Conservation (phyloP, 2,113 vertebrate genomes). For the Mormyrus lacerda region DNA sequence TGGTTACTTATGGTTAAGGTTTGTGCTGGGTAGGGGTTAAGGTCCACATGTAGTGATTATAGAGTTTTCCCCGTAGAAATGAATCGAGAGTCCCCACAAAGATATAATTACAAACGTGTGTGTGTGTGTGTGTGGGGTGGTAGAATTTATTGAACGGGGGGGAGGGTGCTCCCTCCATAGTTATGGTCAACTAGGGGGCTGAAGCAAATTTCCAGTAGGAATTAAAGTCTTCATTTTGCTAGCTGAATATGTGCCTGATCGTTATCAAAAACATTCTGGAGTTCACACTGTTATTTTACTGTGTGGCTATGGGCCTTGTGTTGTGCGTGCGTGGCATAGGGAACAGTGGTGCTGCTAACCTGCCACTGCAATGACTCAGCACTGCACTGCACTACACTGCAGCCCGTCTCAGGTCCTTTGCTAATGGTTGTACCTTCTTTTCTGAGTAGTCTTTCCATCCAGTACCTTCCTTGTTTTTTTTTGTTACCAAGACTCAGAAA, state of each 20-base stretch:
- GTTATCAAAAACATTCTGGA: neutral
- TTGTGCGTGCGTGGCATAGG: neutral
- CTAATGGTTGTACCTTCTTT: neutral
- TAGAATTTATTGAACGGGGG: neutral
- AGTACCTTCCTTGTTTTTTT: neutral
- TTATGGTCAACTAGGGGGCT: neutral
- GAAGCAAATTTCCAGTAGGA: neutral
- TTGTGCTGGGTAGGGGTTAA: too few species aligned
- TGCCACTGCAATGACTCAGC: neutral
- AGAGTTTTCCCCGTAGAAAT: too few species aligned
- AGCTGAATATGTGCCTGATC: neutral
- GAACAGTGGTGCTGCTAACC: neutral
- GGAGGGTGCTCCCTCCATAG: neutral
- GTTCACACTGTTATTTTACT: neutral
- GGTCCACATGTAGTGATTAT: too few species aligned
- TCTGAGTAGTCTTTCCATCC: neutral
- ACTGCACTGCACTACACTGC: neutral
- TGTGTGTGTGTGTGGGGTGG: neutral
- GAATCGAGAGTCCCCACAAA: too few species aligned
- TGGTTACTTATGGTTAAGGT: too few species aligned
- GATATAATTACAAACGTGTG: neutral
- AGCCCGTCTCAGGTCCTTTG: neutral
- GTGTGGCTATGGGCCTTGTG: neutral
- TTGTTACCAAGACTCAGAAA: neutral
- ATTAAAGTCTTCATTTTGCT: neutral